Evolutionary conservation across 2,113 vertebrate genomes (phyloP), one percentile per base, ranked within the genome.

Genomic region (Symphodus melops): DNA sequence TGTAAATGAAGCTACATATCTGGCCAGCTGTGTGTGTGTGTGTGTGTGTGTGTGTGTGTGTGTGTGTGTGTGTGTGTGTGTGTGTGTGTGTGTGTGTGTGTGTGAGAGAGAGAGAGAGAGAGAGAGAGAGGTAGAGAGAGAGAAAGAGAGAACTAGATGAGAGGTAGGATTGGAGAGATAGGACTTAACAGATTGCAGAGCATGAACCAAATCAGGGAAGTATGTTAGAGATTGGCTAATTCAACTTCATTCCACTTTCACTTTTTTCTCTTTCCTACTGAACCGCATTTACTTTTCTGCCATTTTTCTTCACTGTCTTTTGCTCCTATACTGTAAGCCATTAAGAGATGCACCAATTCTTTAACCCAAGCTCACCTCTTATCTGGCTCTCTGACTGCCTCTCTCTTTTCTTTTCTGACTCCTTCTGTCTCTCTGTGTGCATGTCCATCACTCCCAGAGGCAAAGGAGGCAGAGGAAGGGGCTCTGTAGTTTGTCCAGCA

Each of bases 1-100:
- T 91, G 83, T 90, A 89, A 92, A 93, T 86, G 79, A 90, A 91
- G 89, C 82, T 59, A 71, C 76, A 75, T 72, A 70, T 70, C 82
- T 73, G 67, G 63, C 58, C 68, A 44, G 56, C 65, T 23, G 66
- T 68, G 48, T 59, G 60, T 72, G 68, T 75, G 64, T 37, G 51
- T 55, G 65, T 20, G 54, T 46, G 52, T 25, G 62, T 68, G 63
- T 49, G 17, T 58, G 42, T 61, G 44, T 41, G 53, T 13, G 5
- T 63, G 52, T 48, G 48, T 53, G 54, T 56, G 54, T 56, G 54
- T 21, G 58, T 12, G 39, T 11, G 55, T 13, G 42, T 44, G 42
- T 44, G 42, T 44, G 42, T 44, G 42, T 44, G 42, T 3, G 28
- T 25, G 65, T 69, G 44, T 60, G 68, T 75, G 63, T 36, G 48